These are phyloP conservation scores for Clamator glandarius DNA, from an alignment of 2,797 vertebrate genomes.

Conservation along the genomic window DNA sequence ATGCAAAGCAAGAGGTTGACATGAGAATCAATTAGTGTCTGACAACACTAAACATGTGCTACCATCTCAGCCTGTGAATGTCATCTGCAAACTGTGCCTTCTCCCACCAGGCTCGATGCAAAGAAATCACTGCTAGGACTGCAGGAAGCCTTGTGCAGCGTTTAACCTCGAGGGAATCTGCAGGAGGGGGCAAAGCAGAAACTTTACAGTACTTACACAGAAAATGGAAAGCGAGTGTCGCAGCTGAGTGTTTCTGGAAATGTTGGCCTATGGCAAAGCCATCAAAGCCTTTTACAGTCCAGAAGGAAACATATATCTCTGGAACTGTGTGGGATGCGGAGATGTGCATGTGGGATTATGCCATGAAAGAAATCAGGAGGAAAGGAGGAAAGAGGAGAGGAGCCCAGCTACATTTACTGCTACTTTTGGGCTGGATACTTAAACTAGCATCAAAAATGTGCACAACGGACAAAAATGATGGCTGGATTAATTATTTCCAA, in stretches of 20 bases:
- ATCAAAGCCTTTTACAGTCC: not conserved
- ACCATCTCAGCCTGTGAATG: not conserved
- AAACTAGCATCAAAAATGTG: conserved; percentile 25
- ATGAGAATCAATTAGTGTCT: conserved; percentile 2
- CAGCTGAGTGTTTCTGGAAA: not conserved
- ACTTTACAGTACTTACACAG: not conserved
- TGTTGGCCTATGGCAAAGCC: not conserved
- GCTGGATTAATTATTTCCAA: conserved; percentile 7
- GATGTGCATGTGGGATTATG: not conserved
- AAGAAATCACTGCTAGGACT: not conserved
- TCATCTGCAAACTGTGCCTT: not conserved
- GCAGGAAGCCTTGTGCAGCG: not conserved
- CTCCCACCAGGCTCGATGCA: not conserved
- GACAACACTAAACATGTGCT: not conserved
- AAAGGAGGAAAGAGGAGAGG: not conserved
- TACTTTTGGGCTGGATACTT: conserved; percentile 4
- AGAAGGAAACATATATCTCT: not conserved
- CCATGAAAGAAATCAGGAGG: not conserved
- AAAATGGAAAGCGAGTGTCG: not conserved
- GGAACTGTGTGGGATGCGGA: not conserved
- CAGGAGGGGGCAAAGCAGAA: not conserved
- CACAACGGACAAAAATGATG: conserved; percentile 24
- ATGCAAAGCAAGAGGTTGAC: not conserved
- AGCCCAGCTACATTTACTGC: not conserved
- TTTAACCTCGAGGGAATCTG: not conserved